Evolutionary conservation across 2,113 vertebrate species (phyloP).

Genomic region (Bos taurus): DNA sequence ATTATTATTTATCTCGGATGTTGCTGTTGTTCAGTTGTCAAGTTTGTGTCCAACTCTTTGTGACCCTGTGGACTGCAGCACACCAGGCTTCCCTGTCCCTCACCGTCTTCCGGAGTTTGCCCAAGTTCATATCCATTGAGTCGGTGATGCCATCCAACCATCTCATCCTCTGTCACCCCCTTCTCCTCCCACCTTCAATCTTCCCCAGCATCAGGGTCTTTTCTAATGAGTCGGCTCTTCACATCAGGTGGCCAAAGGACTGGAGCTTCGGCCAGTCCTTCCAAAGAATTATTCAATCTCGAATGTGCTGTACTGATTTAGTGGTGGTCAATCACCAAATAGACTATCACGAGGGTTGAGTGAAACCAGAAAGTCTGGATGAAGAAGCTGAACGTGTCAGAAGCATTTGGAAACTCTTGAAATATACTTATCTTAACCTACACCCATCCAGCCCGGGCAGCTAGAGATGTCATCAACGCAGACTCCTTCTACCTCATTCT

Average conservation of each 20-base stretch:
- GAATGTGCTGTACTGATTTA: background rate
- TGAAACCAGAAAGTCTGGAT: background rate
- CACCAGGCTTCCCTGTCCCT: background rate
- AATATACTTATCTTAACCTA: background rate
- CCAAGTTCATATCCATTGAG: background rate
- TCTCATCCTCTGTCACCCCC: background rate
- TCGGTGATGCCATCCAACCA: background rate
- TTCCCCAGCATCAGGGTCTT: background rate
- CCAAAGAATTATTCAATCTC: background rate
- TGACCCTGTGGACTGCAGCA: background rate
- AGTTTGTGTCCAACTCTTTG: background rate
- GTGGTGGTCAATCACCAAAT: no score
- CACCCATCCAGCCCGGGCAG: background rate
- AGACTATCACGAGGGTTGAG: fast-evolving
- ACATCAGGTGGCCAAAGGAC: background rate
- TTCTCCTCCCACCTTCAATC: background rate
- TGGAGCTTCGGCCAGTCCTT: background rate
- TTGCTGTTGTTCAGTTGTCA: background rate
- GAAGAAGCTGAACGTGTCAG: background rate
- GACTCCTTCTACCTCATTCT: no score
- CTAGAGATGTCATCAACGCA: background rate
- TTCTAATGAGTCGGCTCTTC: fast-evolving
- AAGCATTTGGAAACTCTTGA: background rate
- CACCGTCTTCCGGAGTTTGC: background rate
- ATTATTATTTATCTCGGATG: fast-evolving